Base-by-base conservation (phyloP, 2,113 vertebrate genomes). In the Sisor rabdophorus region DNA sequence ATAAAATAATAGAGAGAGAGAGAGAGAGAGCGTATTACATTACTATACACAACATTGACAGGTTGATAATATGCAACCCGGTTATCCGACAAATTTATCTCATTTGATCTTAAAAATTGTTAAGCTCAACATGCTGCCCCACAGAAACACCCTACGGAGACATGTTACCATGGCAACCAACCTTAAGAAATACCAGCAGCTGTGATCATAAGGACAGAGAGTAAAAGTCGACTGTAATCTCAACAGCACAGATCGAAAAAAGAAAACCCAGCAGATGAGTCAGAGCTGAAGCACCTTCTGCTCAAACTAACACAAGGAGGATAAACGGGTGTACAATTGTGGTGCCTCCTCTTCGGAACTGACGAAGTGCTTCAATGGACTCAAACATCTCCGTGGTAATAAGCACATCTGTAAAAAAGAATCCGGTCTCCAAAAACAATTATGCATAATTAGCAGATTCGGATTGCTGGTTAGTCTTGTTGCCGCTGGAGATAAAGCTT, bases 81-180 rank as follows among this genome's bases (percentile, higher is more conserved):
- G 36, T 26, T 54, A 40, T 17, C 32, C 8, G 2, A 8, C 73
- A 26, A 58, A 4, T 26, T 69, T 61, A 40, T 68, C 65, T 17
- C 44, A 70, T 10, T n/a, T 52, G 36, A 54, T n/a, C 60, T 67
- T 10, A 32, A 53, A 44, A 77, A 73, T 68, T 76, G 15, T 26
- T 64, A 24, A 48, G 74, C 59, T 61, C 55, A 40, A 24, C 75
- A 59, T 19, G n/a, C 19, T 19, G 55, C n/a, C 44, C 59, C n/a
- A 19, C 7, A 47, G 68, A 50, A 54, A 54, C 53, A 20, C 69
- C 70, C 30, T 56, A 52, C 17, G 30, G 24, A 44, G 63, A 55
- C 69, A 71, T 26, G 72, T 77, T 84, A 77, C 79, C 79, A 77
- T 74, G 70, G 56, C 71, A 75, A 84, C 82, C 65, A 48, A 61